phyloP scores from a whole-genome alignment of 2,797 vertebrate species.

The Pseudocheirus occidentalis region DNA sequence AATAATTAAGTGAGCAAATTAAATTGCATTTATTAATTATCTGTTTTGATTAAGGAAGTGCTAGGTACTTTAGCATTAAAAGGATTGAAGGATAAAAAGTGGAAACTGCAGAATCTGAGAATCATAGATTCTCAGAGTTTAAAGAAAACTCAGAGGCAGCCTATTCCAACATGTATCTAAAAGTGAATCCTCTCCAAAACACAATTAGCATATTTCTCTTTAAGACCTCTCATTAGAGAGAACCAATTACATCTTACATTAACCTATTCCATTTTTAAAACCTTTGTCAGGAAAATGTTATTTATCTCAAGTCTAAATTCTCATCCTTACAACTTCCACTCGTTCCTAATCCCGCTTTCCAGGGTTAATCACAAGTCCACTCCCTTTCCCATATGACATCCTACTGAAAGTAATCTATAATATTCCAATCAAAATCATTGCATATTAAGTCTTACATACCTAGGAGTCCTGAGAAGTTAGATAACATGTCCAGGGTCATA shows the following conservation, averaged over 20 bases:
- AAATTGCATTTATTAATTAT: neutral
- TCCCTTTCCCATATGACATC: neutral
- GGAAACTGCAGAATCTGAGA: neutral
- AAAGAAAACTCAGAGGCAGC: neutral
- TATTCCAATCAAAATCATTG: neutral
- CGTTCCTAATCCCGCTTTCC: neutral
- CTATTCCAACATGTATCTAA: neutral
- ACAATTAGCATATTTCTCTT: neutral
- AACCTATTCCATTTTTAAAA: neutral
- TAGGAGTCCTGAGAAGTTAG: neutral
- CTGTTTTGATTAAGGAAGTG: neutral
- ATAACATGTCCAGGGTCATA: neutral
- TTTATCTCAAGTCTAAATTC: neutral
- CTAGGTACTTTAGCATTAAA: neutral
- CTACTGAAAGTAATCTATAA: neutral
- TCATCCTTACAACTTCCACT: neutral
- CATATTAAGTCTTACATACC: neutral
- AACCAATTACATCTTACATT: neutral
- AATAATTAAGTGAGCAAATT: neutral
- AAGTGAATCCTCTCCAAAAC: neutral
- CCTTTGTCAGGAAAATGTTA: neutral
- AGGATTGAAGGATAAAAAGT: neutral
- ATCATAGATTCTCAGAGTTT: neutral
- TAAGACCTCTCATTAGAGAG: neutral
- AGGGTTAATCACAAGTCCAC: neutral